These are phyloP conservation scores for Brachionus paranguensis DNA, from an alignment of 1,140 invertebrate genomes.

Conservation along the genomic window DNA sequence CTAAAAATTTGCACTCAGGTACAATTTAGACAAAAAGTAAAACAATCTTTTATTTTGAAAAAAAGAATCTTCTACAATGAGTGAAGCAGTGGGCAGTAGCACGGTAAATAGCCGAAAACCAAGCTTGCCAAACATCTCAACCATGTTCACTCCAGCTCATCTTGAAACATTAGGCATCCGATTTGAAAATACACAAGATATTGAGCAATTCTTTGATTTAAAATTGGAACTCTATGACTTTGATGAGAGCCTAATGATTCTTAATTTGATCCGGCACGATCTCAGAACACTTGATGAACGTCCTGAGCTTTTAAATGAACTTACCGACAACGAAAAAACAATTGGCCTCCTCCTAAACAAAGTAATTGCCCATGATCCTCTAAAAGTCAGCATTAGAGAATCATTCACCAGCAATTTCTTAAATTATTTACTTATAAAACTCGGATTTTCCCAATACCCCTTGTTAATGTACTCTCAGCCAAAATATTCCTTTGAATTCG, in stretches of 20 bases:
- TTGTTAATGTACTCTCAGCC: not conserved
- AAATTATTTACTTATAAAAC: conserved; percentile 12
- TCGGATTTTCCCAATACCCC: not conserved
- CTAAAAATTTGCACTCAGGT: not conserved
- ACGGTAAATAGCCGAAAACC: not conserved
- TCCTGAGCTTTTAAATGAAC: not conserved
- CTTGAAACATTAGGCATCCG: not conserved
- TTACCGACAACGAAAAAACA: conserved; percentile 10
- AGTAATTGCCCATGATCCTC: not conserved
- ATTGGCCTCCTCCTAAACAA: not conserved
- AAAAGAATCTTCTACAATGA: not conserved
- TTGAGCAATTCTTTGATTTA: not conserved
- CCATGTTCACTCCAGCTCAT: not conserved
- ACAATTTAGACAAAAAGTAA: not conserved
- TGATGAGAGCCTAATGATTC: not conserved
- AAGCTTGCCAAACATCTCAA: not conserved
- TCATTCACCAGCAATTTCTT: conserved; percentile 16
- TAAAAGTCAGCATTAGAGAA: conserved; percentile 5
- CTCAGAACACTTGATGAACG: not conserved
- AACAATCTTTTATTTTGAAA: not conserved
- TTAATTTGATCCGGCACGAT: not conserved
- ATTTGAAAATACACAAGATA: not conserved
- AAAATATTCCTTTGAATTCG: not conserved
- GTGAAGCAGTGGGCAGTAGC: not conserved
- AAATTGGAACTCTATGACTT: not conserved